A percentile compares a stretch with the other conserved stretches of the same genome.
phyloP scores from a whole-genome alignment of 1,140 invertebrate species.

The Arion vulgaris region DNA sequence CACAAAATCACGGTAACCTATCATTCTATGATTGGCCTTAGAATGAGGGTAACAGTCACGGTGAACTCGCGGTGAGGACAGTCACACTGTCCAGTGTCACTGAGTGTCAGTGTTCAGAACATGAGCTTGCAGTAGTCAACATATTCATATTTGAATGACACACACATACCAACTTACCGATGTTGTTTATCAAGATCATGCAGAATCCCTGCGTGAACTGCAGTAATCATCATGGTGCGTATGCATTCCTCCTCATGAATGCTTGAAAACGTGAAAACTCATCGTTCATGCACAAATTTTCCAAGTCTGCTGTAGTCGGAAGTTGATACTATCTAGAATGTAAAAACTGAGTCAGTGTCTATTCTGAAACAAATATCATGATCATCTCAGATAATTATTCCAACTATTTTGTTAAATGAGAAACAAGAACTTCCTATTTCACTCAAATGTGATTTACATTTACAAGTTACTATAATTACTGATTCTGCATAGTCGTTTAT shows the following conservation, averaged over 20 bases:
- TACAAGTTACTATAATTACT: too few species aligned
- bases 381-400: neutral
- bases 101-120: too few species aligned
- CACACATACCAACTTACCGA: neutral
- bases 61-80: too few species aligned
- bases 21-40: too few species aligned
- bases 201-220: conserved; percentile 5
- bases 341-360: neutral
- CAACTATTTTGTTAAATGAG: too few species aligned
- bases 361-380: neutral
- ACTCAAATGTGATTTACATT: too few species aligned
- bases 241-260: neutral
- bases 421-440: too few species aligned
- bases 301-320: neutral
- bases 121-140: too few species aligned
- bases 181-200: neutral
- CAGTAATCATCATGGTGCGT: neutral
- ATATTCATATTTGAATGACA: neutral
- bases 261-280: neutral
- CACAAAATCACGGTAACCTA: too few species aligned
- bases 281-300: neutral
- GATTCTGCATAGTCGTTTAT: too few species aligned
- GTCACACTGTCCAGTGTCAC: too few species aligned
- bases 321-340: neutral
- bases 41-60: too few species aligned